These are phyloP conservation scores for Oenanthe oenanthe DNA, from an alignment of 2,113 vertebrate species.

Conservation along the genomic window DNA sequence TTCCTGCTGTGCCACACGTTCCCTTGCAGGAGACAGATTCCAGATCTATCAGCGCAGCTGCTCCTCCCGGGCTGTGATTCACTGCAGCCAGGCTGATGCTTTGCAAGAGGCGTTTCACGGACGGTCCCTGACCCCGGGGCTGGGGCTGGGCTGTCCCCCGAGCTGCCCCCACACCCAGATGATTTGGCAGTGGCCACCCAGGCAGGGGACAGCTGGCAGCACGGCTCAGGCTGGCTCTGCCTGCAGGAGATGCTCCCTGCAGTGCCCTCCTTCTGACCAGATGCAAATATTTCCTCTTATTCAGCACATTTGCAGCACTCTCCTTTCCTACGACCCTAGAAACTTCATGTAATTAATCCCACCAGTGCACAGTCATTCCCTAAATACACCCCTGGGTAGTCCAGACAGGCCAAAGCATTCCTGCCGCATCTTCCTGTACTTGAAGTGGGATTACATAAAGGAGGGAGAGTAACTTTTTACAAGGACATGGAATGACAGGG, in stretches of 20 bases:
- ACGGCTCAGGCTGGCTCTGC: not conserved
- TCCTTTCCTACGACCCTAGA: not conserved
- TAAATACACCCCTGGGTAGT: not conserved
- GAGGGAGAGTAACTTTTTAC: not conserved
- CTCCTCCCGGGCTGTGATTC: not conserved
- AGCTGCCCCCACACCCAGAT: not conserved
- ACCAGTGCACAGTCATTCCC: accelerated
- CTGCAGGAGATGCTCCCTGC: not conserved
- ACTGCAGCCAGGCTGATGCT: not conserved
- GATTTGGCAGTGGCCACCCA: not conserved
- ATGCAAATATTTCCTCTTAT: not conserved
- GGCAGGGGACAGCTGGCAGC: not conserved
- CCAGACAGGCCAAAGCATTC: not conserved
- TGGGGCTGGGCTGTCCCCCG: accelerated
- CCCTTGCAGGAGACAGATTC: not conserved
- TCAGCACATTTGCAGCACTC: not conserved
- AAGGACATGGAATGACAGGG: not conserved
- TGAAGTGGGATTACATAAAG: not conserved
- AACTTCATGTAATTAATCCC: not conserved
- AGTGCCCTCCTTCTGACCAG: not conserved
- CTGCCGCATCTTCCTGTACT: not conserved
- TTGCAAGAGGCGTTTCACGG: accelerated
- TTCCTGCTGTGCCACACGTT: not conserved
- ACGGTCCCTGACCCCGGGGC: accelerated
- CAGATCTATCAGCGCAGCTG: not conserved